A percentile compares a stretch with the other conserved stretches of the same genome.
Conservation (phyloP, 1,140 invertebrate species). For the Drosophila littoralis region DNA sequence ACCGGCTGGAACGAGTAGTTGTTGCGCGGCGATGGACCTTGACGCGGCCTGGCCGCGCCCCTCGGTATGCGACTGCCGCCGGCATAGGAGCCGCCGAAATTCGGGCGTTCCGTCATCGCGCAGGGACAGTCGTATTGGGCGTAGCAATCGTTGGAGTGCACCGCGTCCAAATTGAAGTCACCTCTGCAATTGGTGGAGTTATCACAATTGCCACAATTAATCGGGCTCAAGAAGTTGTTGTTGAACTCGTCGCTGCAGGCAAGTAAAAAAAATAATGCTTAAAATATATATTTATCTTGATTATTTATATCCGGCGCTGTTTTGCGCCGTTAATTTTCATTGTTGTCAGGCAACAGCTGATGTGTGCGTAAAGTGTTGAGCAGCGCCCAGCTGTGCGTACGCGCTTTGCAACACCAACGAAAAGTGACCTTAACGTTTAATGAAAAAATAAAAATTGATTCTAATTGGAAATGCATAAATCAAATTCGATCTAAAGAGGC, state of each 20-base stretch:
- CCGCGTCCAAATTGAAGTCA: conserved; percentile 17
- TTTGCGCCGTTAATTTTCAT: conserved; percentile 16
- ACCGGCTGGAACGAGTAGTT: conserved; percentile 86
- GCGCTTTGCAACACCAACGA: conserved; percentile 15
- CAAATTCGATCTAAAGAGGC: neutral
- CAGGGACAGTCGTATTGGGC: conserved; percentile 38
- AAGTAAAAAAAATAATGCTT: neutral
- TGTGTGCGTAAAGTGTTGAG: conserved; percentile 14
- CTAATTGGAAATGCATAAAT: neutral
- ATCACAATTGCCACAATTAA: conserved; percentile 22
- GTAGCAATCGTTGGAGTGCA: conserved; percentile 25
- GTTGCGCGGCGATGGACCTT: conserved; percentile 15
- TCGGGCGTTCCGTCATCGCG: conserved; percentile 37
- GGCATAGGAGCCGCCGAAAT: neutral
- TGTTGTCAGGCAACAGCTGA: conserved; percentile 34
- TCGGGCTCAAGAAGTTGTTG: neutral
- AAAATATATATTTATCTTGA: conserved; percentile 13
- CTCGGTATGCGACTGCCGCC: conserved; percentile 56
- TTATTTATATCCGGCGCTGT: conserved; percentile 1
- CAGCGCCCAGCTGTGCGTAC: neutral
- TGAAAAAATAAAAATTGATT: neutral
- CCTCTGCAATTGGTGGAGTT: conserved; percentile 23
- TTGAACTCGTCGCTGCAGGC: neutral
- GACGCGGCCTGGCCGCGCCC: conserved; percentile 30
- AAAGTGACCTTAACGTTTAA: conserved; percentile 3